Percentiles rank a stretch among this genome's conserved stretches.
phyloP scores from a whole-genome alignment of 2,113 vertebrate genomes.

The Stegastes partitus region DNA sequence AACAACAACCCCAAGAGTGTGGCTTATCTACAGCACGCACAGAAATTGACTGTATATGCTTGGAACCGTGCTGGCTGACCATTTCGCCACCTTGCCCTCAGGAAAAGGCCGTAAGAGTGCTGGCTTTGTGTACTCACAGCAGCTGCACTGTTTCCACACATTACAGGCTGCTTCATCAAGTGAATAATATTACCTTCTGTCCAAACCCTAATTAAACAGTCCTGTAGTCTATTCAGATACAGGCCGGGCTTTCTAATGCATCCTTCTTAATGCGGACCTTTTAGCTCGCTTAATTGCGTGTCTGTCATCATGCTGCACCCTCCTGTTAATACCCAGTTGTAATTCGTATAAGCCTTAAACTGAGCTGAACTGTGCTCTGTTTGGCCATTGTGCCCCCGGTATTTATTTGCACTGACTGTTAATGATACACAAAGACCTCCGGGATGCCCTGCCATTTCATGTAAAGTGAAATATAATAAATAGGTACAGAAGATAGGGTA shows the following conservation, averaged over 20 bases:
- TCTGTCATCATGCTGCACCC: slow-evolving; percentile 59
- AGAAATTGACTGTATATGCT: slow-evolving; percentile 55
- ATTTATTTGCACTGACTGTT: slow-evolving; percentile 48
- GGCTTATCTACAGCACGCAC: slow-evolving; percentile 46
- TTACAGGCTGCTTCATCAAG: slow-evolving; percentile 74
- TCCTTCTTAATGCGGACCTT: slow-evolving; percentile 70
- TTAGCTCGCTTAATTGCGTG: slow-evolving; percentile 66
- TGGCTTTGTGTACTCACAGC: slow-evolving; percentile 76
- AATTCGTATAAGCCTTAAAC: slow-evolving; percentile 52
- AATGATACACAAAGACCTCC: slow-evolving; percentile 6
- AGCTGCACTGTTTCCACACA: slow-evolving; percentile 75
- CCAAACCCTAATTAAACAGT: slow-evolving; percentile 74
- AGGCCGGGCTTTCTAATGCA: slow-evolving; percentile 56
- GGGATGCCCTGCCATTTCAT: slow-evolving; percentile 10
- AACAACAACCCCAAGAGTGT: slow-evolving; percentile 60
- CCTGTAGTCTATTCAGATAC: slow-evolving; percentile 68
- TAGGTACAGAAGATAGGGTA: slow-evolving; percentile 37
- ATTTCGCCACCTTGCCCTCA: slow-evolving; percentile 67
- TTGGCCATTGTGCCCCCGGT: slow-evolving; percentile 30
- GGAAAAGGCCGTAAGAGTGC: slow-evolving; percentile 67
- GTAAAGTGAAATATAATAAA: slow-evolving; percentile 6
- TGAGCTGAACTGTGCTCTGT: slow-evolving; percentile 48
- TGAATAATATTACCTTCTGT: slow-evolving; percentile 78
- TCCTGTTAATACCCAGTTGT: slow-evolving; percentile 59
- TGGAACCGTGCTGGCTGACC: slow-evolving; percentile 38